Base-by-base conservation (phyloP, 2,797 vertebrate species). In the Bovichtus diacanthus region DNA sequence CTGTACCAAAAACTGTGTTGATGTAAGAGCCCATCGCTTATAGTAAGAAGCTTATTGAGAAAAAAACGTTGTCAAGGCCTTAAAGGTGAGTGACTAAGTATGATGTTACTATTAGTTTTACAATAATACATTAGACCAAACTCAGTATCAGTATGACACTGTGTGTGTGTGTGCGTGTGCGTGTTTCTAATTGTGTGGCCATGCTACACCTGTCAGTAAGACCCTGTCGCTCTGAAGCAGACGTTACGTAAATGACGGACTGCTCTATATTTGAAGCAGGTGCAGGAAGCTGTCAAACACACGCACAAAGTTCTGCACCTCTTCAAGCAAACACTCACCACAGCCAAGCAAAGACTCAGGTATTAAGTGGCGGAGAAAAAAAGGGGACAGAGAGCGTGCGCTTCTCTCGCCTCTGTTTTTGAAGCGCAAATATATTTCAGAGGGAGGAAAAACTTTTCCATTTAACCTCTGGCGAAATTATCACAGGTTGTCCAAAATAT, bases 381-480 rank as follows among this genome's bases (percentile, higher is more conserved):
- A n/a, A 70, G 43, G 50, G 68, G 43, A 47, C 29, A 6, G 27
- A 64, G 59, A 54, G 46, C 21, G 66, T 5, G n/a, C 39, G 55
- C 61, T 63, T 74, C n/a, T 49, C 6, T 51, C 74, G 44, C 29
- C 63, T 73, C 60, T 43, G 23, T 75, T 88, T 75, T 59, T 11
- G 70, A 78, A 74, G 58, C 12, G 0, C 10, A 63, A 61, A 38
- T 77, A 76, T 56, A 21, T 70, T 81, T 66, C 60, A 69, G 15
- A 74, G 51, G 49, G 16, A 55, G 43, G 9, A 70, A 84, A 82
- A 86, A 74, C 71, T 82, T 89, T 89, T 82, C 60, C 51, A 80
- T 90, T 87, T 90, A 87, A 88, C 83, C 82, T 85, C 65, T 10
- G 56, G 31, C 68, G 31, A 81, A 81, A 85, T 87, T 86, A 90